phyloP scores from a whole-genome alignment of 2,888 invertebrate genomes.

The Ceramica pisi region DNA sequence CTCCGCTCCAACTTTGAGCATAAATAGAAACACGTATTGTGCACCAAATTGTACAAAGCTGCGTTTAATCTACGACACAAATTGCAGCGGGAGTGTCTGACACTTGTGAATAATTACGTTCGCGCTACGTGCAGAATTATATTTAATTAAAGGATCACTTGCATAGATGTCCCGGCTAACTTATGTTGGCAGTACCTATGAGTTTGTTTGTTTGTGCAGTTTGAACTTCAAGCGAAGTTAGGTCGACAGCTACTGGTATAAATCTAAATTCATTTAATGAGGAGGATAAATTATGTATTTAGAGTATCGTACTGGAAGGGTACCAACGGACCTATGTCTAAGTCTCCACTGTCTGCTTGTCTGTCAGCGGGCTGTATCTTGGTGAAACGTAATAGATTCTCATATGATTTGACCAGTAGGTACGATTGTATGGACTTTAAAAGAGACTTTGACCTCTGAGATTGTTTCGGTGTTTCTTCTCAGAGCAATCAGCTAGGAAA shows the following conservation, averaged over 20 bases:
- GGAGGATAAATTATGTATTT: neutral
- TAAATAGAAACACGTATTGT: slow-evolving; percentile 32
- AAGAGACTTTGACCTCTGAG: no score
- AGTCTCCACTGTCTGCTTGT: no score
- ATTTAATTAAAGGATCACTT: slow-evolving; percentile 36
- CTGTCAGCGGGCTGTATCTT: no score
- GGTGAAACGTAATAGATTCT: no score
- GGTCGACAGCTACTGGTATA: neutral
- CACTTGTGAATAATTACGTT: slow-evolving; percentile 47
- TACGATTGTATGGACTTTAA: no score
- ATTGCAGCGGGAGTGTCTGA: slow-evolving; percentile 48
- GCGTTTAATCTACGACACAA: slow-evolving; percentile 53
- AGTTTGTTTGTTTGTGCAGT: slow-evolving; percentile 1
- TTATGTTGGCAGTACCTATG: neutral
- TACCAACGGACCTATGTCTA: no score
- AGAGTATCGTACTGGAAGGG: no score
- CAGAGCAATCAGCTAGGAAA: no score
- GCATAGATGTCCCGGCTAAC: neutral
- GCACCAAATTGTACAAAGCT: slow-evolving; percentile 46
- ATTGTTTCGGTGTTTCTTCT: no score
- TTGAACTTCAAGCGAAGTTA: neutral
- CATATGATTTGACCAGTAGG: no score
- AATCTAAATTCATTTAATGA: neutral
- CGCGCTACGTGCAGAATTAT: slow-evolving; percentile 16
- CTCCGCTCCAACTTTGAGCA: neutral